phyloP scores from a whole-genome alignment of 2,888 invertebrate genomes.

The Chloroclystis v-ata region DNA sequence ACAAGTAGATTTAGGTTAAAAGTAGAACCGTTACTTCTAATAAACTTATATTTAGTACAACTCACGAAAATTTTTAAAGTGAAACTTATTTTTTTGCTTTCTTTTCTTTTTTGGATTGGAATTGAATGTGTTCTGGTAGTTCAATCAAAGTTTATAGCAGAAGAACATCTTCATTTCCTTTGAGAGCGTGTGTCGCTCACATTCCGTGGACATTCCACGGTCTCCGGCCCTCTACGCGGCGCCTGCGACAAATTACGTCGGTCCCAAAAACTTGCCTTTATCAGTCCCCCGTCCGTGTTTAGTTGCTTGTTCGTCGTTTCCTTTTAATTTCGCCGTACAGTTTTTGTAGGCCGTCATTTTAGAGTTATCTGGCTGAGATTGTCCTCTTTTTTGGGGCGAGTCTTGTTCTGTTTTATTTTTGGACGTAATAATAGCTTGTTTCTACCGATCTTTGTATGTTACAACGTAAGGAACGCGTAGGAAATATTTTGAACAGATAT shows the following conservation, averaged over 20 bases:
- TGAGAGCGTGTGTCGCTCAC: constrained; percentile 13
- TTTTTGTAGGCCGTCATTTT: constrained; percentile 70
- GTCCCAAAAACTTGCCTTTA: constrained; percentile 68
- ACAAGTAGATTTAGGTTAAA: too few species aligned
- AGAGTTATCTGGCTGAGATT: constrained; percentile 32
- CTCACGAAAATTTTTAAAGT: too few species aligned
- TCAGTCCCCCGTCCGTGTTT: constrained; percentile 59
- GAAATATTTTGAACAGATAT: too few species aligned
- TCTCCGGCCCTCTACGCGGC: constrained; percentile 64
- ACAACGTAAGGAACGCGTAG: too few species aligned
- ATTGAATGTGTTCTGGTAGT: too few species aligned
- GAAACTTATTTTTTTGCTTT: too few species aligned
- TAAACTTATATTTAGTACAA: too few species aligned
- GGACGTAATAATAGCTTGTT: background rate
- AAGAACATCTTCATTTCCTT: background rate
- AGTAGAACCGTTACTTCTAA: too few species aligned
- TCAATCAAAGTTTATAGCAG: too few species aligned
- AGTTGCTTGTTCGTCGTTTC: constrained; percentile 67
- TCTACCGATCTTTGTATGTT: too few species aligned
- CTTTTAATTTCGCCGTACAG: constrained; percentile 72
- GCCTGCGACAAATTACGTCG: constrained; percentile 76
- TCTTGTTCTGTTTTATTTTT: constrained; percentile 11
- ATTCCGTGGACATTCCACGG: constrained; percentile 62
- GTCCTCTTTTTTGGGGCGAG: constrained; percentile 22
- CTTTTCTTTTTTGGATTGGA: too few species aligned